Evolutionary conservation across 2,888 invertebrate genomes (phyloP), one percentile per base, ranked within the genome.

Genomic region (Automeris io): DNA sequence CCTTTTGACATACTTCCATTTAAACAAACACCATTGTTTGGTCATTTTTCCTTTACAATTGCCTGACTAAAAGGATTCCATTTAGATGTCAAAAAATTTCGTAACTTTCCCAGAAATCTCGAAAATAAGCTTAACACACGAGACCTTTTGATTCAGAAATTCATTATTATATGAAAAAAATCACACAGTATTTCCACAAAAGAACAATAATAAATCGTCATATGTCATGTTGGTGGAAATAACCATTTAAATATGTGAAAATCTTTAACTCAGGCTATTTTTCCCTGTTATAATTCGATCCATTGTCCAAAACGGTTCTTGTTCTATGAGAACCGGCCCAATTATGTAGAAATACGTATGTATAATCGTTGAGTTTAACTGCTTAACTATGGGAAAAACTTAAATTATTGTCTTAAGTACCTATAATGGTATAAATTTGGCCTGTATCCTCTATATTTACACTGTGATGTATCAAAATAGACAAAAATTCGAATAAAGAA

Each of bases 321-420:
- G 77, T 83, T 81, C 79, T 82, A 76, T 85, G 86, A 68, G 86
- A 86, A 86, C 85, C 70, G 70, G 68, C 75, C 79, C 83, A 85
- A 86, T 86, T 86, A 85, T 77, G 60, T 74, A 81, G 73, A 85
- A 86, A 83, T 79, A 71, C 63, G 74, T n/a, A n/a, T 64, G 73
- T 77, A 76, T 85, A 83, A 86, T 85, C 79, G 80, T 64, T 60
- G 39, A 67, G 74, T 77, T 82, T 79, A 82, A 80, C 72, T 62
- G 74, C 75, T 71, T 83, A 86, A 86, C 86, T 83, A 83, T 86
- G 86, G 70, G 86, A 86, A 83, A 79, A 51, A 69, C 67, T 59
- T 56, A 62, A 66, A 70, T 76, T 67, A 82, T 83, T 86, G 83
- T 83, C 21, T 21, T 63, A 64, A 61, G 61, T 25, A 33, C 32